phyloP scores from a whole-genome alignment of 2,113 vertebrate species.

The Balaeniceps rex region DNA sequence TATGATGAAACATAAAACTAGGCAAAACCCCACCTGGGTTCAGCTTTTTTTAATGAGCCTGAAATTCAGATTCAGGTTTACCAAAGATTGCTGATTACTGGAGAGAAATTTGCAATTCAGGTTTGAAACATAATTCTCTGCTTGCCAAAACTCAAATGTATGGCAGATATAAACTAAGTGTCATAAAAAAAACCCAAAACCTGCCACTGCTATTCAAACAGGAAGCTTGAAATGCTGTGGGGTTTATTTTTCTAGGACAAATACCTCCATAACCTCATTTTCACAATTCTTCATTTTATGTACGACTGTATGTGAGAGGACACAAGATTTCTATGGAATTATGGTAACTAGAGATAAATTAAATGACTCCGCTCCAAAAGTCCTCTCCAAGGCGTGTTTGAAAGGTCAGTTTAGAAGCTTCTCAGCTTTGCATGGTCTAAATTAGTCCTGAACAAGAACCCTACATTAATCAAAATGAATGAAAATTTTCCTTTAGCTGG shows the following conservation, averaged over 20 bases:
- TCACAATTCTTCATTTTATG: not conserved
- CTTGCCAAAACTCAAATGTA: not conserved
- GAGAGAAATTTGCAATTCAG: not conserved
- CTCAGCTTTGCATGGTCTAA: not conserved
- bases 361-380: not conserved
- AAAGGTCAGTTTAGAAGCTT: slow-evolving; percentile 9
- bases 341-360: not conserved
- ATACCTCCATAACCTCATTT: not conserved
- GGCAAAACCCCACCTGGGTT: not conserved
- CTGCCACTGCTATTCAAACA: not conserved
- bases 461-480: not conserved
- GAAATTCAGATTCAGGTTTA: not conserved
- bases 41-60: not conserved
- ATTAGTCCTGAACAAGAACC: not conserved
- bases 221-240: not conserved
- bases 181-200: not conserved
- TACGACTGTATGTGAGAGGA: not conserved
- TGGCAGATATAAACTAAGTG: not conserved
- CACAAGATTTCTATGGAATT: not conserved
- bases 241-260: not conserved
- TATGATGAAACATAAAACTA: not conserved
- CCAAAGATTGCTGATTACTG: not conserved
- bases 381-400: not conserved
- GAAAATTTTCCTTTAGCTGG: not conserved
- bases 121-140: not conserved